Percentiles rank a stretch among this genome's conserved stretches.
These are phyloP conservation scores for Pelvicachromis taeniatus DNA, from an alignment of 2,113 vertebrate genomes.

Conservation along the genomic window DNA sequence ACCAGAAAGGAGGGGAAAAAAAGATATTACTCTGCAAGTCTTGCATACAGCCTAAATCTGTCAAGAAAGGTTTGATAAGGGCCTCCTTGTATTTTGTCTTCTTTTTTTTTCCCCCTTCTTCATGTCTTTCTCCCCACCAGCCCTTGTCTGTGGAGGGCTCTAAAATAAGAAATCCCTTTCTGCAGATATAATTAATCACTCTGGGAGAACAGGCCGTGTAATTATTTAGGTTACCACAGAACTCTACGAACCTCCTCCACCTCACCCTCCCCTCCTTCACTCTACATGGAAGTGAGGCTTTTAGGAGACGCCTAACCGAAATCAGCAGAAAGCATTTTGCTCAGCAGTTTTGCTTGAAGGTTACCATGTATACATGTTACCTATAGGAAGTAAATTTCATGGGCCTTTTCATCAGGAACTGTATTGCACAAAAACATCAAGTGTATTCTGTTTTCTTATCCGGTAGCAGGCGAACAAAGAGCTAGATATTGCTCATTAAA, in stretches of 20 bases:
- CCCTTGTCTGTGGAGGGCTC: conserved; percentile 69
- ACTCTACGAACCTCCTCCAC: conserved; percentile 39
- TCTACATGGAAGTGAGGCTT: conserved; percentile 19
- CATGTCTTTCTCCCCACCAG: conserved; percentile 52
- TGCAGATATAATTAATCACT: conserved; percentile 82
- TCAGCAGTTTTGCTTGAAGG: not conserved
- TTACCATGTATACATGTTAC: not conserved
- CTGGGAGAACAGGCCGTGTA: conserved; percentile 77
- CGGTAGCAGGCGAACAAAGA: not conserved
- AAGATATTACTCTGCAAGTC: conserved; percentile 60
- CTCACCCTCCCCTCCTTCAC: not conserved
- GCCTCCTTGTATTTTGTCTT: conserved; percentile 64
- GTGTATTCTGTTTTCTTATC: not conserved
- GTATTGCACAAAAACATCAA: not conserved
- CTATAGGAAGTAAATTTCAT: not conserved
- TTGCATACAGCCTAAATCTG: conserved; percentile 72
- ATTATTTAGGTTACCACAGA: conserved; percentile 80
- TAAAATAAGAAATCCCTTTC: conserved; percentile 79
- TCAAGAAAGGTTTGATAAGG: conserved; percentile 73
- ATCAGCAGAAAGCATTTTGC: not conserved
- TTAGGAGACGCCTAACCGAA: conserved; percentile 16
- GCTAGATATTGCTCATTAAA: not conserved
- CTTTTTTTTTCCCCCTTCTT: not conserved
- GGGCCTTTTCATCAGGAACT: not conserved
- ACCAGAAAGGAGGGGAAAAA: conserved; percentile 40